Conservation (phyloP, 2,797 vertebrate genomes). For the Phyllotis vaccarum region DNA sequence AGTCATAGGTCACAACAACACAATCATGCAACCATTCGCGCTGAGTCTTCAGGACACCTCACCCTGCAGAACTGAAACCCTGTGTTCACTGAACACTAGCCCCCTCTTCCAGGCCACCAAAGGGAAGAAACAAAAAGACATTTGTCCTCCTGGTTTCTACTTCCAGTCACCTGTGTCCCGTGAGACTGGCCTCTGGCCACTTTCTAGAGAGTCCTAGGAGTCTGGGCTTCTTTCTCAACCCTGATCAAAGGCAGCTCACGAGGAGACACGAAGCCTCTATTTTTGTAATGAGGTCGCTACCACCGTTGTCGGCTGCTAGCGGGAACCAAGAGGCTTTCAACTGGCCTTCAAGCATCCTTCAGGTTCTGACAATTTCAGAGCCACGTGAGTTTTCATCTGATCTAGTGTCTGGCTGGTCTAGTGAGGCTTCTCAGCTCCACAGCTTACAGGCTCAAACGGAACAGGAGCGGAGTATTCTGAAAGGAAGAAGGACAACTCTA, state of each 20-base stretch:
- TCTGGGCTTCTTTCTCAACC: neutral
- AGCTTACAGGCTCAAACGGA: neutral
- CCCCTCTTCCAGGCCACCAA: neutral
- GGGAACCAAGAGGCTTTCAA: neutral
- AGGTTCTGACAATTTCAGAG: neutral
- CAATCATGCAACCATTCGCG: rapidly evolving
- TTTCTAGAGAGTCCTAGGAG: neutral
- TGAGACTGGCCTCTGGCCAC: rapidly evolving
- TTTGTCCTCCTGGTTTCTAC: neutral
- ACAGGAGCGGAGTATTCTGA: rapidly evolving
- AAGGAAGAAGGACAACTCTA: too few species aligned
- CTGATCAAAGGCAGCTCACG: neutral
- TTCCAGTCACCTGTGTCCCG: neutral
- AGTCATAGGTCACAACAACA: neutral
- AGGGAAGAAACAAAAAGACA: neutral
- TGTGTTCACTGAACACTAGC: neutral
- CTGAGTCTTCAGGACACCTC: neutral
- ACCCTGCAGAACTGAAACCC: neutral
- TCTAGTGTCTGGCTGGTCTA: neutral
- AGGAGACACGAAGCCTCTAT: neutral
- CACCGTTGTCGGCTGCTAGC: neutral
- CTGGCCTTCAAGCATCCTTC: neutral
- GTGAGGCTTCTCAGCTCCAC: neutral
- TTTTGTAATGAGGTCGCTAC: neutral
- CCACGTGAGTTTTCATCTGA: neutral